phyloP scores from a whole-genome alignment of 2,797 vertebrate genomes.

The Heteromormyrus szaboi region DNA sequence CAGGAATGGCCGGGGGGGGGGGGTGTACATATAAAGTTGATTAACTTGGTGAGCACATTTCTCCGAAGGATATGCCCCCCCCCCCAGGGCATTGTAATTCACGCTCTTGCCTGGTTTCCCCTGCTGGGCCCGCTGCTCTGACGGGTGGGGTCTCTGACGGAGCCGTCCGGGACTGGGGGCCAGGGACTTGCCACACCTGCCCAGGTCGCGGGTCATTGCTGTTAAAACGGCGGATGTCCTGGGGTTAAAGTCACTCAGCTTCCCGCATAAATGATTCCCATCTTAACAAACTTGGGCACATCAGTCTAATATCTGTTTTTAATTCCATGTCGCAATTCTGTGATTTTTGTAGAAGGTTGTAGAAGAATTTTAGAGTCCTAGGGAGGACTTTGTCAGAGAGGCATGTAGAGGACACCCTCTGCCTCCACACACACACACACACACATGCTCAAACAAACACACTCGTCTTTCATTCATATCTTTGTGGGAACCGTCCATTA shows the following conservation, averaged over 20 bases:
- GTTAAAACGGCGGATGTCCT: neutral
- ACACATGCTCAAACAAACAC: no score
- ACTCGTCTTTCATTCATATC: neutral
- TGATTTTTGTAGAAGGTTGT: neutral
- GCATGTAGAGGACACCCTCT: neutral
- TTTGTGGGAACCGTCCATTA: neutral
- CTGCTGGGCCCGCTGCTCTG: neutral
- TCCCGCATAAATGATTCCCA: neutral
- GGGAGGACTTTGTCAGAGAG: neutral
- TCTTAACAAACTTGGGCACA: neutral
- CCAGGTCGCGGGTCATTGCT: neutral
- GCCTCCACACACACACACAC: neutral
- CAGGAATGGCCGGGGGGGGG: neutral
- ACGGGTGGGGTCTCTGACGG: neutral
- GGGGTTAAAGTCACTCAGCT: neutral
- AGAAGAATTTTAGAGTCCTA: neutral
- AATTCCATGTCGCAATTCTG: neutral
- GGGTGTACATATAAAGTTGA: neutral
- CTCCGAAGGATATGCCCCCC: neutral
- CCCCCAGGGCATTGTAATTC: neutral
- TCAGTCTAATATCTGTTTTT: neutral
- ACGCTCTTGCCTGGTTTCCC: neutral
- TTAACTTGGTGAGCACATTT: neutral
- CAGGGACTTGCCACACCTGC: neutral
- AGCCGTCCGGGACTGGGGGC: neutral